These are phyloP conservation scores for Anoplopoma fimbria DNA, from an alignment of 2,113 vertebrate species.

Conservation along the genomic window DNA sequence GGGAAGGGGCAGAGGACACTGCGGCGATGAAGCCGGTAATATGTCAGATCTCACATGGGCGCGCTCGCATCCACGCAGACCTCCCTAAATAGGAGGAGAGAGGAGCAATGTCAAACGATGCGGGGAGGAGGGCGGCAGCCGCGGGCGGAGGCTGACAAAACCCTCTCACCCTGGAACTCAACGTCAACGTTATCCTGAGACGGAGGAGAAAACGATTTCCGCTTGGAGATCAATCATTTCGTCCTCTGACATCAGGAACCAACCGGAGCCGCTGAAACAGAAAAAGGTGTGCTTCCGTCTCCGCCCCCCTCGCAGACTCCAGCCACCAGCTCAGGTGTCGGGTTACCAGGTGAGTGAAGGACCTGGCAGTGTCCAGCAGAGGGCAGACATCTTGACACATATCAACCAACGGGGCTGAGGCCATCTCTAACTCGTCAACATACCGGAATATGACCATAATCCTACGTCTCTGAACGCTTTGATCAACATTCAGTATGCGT, in stretches of 20 bases:
- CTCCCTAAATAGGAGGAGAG: conserved; percentile 23
- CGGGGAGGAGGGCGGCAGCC: not conserved
- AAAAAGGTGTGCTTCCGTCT: not conserved
- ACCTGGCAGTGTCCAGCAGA: conserved; percentile 72
- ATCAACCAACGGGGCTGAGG: conserved; percentile 36
- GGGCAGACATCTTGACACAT: conserved; percentile 72
- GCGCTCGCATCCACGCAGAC: conserved; percentile 25
- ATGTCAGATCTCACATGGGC: conserved; percentile 71
- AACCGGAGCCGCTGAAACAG: not conserved
- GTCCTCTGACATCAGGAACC: not conserved
- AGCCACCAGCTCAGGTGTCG: conserved; percentile 41
- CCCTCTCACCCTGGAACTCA: conserved; percentile 1
- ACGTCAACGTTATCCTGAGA: too few species aligned
- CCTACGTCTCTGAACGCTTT: conserved; percentile 23
- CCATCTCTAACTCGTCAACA: conserved; percentile 35
- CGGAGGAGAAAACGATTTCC: too few species aligned
- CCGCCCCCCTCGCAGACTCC: not conserved
- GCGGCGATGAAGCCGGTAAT: conserved; percentile 67
- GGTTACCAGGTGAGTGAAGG: conserved; percentile 65
- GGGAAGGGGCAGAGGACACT: conserved; percentile 75
- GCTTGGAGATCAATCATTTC: not conserved
- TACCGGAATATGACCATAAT: conserved; percentile 23
- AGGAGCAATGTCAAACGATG: conserved; percentile 45
- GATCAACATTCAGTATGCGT: conserved; percentile 37
- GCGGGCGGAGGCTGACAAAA: not conserved